Base-by-base conservation (phyloP, 2,888 invertebrate genomes). In the Schrankia costaestrigalis region DNA sequence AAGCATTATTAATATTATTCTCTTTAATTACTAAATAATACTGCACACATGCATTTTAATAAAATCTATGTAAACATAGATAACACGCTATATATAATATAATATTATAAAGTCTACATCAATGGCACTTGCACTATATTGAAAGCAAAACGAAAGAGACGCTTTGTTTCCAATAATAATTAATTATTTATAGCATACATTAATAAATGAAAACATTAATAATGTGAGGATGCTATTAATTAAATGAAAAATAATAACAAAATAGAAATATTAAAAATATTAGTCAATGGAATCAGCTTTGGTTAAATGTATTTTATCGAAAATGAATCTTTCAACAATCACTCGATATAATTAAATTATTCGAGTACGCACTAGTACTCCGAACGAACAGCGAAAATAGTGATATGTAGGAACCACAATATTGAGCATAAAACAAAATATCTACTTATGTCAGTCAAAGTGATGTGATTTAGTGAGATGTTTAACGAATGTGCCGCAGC, bases 401-500 rank as follows among this genome's bases (percentile, higher is more conserved):
- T 49, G 53, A 59, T 59, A 63, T 58, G 56, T 59, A 58, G 61
- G 61, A 59, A 62, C 56, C 50, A 53, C 23, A 11, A 12, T 47
- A 54, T 52, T 54, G 59, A 63, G 62, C 65, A 54, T 40, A 39
- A 42, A 44, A 42, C 40, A 30, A 55, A 15, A 13, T 19, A 36
- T 55, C 76, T 75, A 78, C 66, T 72, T 67, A 56, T 77, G 78
- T 84, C 88, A 93, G 81, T 93, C 93, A 82, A 92, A 90, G 71
- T 92, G 92, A 71, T 94, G 93, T 33, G 93, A 92, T 80, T 93
- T 93, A 60, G 91, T 91, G 83, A 94, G 90, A 59, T 94, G 93
- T 78, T 92, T 92, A 73, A 94, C 93, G 82, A 94, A 93, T 56
- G 92, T 91, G 71, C 93, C 94, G 78, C 94, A 94, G 78, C 94